phyloP scores from a whole-genome alignment of 2,888 invertebrate genomes.

The Parochlus steinenii region DNA sequence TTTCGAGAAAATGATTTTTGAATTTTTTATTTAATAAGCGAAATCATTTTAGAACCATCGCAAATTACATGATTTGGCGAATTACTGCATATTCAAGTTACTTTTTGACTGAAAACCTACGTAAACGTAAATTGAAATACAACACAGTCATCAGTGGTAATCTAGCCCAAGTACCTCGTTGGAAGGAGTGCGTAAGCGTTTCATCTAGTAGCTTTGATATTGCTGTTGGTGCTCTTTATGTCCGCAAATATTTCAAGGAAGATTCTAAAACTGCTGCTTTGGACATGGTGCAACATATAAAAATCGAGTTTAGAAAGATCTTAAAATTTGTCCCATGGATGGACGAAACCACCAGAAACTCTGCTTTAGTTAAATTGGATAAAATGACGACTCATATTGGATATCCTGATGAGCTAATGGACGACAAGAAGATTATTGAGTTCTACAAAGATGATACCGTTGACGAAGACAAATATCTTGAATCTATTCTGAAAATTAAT shows the following conservation, averaged over 20 bases:
- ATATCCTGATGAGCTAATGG: slow-evolving; percentile 52
- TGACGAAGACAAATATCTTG: slow-evolving; percentile 28
- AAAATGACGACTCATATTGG: slow-evolving; percentile 53
- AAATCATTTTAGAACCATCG: slow-evolving; percentile 28
- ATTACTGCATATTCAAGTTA: slow-evolving; percentile 24
- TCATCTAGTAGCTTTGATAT: slow-evolving; percentile 20
- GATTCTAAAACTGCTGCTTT: slow-evolving; percentile 43
- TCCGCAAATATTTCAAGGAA: slow-evolving; percentile 46
- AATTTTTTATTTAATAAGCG: neutral
- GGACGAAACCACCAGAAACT: slow-evolving; percentile 45
- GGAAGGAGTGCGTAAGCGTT: slow-evolving; percentile 26
- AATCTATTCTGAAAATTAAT: slow-evolving; percentile 32
- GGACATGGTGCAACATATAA: slow-evolving; percentile 48
- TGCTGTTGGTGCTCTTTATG: slow-evolving; percentile 31
- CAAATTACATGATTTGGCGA: slow-evolving; percentile 38
- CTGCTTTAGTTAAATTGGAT: slow-evolving; percentile 42
- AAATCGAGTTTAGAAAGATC: slow-evolving; percentile 45
- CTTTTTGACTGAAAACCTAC: slow-evolving; percentile 25
- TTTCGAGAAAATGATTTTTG: neutral
- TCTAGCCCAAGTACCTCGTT: slow-evolving; percentile 22
- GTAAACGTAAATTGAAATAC: slow-evolving; percentile 25
- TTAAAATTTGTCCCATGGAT: slow-evolving; percentile 52
- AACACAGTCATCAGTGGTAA: slow-evolving; percentile 25
- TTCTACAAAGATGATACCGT: slow-evolving; percentile 24
- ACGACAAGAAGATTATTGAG: slow-evolving; percentile 41